phyloP scores from a whole-genome alignment of 2,888 invertebrate genomes.

The Hartigia nigra region DNA sequence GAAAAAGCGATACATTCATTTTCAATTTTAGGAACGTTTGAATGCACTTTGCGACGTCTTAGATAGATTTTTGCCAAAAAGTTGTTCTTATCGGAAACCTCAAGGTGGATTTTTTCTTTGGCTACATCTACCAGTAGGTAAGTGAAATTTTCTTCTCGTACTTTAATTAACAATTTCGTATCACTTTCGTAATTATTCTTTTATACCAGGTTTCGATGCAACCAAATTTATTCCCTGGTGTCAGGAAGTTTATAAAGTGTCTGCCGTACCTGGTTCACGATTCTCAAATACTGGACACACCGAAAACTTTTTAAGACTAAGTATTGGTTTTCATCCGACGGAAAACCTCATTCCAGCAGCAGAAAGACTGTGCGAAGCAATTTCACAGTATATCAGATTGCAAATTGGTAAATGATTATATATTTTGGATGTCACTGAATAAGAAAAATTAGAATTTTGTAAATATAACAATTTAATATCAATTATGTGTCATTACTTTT shows the following conservation, averaged over 20 bases:
- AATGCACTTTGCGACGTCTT: slow-evolving; percentile 63
- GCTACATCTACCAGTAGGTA: slow-evolving; percentile 68
- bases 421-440: too few relatives aligned
- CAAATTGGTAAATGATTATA: slow-evolving; percentile 5
- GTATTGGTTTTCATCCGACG: slow-evolving; percentile 67
- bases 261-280: slow-evolving; percentile 64
- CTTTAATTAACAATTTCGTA: background rate
- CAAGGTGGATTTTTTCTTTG: slow-evolving; percentile 74
- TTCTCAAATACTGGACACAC: slow-evolving; percentile 63
- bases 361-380: slow-evolving; percentile 60
- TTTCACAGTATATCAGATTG: slow-evolving; percentile 52
- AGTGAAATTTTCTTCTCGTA: too few relatives aligned
- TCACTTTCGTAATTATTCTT: background rate
- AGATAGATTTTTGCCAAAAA: slow-evolving; percentile 62
- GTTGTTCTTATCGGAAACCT: slow-evolving; percentile 65
- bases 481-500: too few relatives aligned
- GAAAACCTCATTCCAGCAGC: slow-evolving; percentile 60
- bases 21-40: slow-evolving; percentile 63
- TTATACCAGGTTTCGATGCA: slow-evolving; percentile 53
- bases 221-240: slow-evolving; percentile 64
- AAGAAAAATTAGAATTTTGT: too few relatives aligned
- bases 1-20: too few relatives aligned
- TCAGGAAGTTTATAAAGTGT: slow-evolving; percentile 64
- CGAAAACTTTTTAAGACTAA: slow-evolving; percentile 66
- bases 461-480: too few relatives aligned